Base-by-base conservation (phyloP, 2,888 invertebrate species). In the Euclidia mi region DNA sequence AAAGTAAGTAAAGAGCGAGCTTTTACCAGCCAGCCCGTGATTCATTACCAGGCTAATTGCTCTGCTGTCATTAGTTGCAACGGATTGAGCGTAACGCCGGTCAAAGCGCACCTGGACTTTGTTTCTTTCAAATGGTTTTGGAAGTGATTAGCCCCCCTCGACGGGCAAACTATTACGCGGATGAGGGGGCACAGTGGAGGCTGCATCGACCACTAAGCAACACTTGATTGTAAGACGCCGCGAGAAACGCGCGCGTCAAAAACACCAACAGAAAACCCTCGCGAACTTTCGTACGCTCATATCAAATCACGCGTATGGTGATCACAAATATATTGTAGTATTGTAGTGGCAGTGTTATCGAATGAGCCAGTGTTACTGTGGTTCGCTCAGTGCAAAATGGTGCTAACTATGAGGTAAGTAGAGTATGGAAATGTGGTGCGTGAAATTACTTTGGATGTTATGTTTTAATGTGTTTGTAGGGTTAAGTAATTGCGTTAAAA, bases 391-490 rank as follows among this genome's bases (percentile, higher is more conserved):
- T 88, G 85, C 82, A 94, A 90, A 89, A 94, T 94, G 94, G 84
- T 90, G 86, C 77, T 88, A 76, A 89, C 78, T 85, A 62, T 85
- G 74, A 92, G 90, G 94, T 94, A 85, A 92, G 91, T 88, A 80
- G 79, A 78, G 76, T 85, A 79, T 69, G 72, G 67, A 71, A 69
- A 72, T 62, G 12, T 66, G 63, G 71, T 62, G 56, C 71, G 59
- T 67, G 71, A 65, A 65, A 51, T 31, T 7, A 11, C 9, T 38
- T 20, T 46, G 12, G 10, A 35, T 7, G 2, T 28, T 41, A 25
- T 46, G 7, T 15, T 0, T 35, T 1, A 15, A 15, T 6, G 6
- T 7, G 37, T 37, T 37, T 7, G 2, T 37, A 17, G 7, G 20
- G 20, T 25, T 34, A 4, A 34, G 6, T 34, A 37, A 37, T 15